Evolutionary conservation across 2,797 vertebrate species (phyloP).

Genomic region (Alfaro cultratus): DNA sequence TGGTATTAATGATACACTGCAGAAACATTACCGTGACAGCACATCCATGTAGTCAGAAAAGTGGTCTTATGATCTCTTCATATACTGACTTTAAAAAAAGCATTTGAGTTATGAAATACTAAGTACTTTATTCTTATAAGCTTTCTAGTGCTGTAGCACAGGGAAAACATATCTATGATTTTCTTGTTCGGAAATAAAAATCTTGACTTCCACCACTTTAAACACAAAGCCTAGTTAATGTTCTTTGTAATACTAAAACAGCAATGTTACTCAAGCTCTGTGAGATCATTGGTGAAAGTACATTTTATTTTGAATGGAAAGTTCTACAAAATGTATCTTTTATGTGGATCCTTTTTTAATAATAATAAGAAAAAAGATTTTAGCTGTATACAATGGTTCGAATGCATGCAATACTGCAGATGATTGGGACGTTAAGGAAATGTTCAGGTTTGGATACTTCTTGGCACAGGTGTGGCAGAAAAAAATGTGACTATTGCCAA

Average conservation of each 20-base stretch:
- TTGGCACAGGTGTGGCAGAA: not conserved
- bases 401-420: not conserved
- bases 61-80: not conserved
- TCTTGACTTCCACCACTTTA: not conserved
- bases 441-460: not conserved
- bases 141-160: not conserved
- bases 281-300: not conserved
- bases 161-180: not conserved
- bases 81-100: not conserved
- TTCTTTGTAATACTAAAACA: too few relatives aligned
- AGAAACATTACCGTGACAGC: slow-evolving; percentile 9
- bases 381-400: not conserved
- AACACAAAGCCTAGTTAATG: not conserved
- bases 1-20: slow-evolving; percentile 14
- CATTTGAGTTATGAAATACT: not conserved
- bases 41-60: not conserved
- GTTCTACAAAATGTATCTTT: not conserved
- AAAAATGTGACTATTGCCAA: not conserved
- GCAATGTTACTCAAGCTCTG: not conserved
- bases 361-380: not conserved
- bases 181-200: not conserved
- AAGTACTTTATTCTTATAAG: not conserved
- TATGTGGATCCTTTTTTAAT: not conserved
- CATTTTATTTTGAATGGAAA: not conserved
- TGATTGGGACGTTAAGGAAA: not conserved